Percentiles rank a stretch among this genome's conserved stretches.
Conservation (phyloP, 2,888 invertebrate genomes). For the Xestobium rufovillosum region DNA sequence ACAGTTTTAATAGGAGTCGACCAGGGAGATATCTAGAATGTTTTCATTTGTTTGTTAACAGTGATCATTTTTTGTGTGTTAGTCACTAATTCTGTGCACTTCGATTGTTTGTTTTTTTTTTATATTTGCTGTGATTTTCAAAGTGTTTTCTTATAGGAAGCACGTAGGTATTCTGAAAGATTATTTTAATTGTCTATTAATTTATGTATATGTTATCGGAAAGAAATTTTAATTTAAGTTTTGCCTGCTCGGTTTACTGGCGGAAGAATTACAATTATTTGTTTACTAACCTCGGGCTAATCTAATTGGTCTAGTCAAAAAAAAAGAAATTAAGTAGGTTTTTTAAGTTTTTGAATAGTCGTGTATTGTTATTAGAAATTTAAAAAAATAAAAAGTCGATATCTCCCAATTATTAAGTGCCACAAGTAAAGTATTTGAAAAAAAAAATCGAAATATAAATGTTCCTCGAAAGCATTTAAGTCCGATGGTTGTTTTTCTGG, state of each 20-base stretch:
- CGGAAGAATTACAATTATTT: slow-evolving; percentile 30
- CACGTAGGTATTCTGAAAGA: slow-evolving; percentile 36
- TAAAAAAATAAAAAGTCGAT: slow-evolving; percentile 34
- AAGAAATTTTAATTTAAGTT: slow-evolving; percentile 2
- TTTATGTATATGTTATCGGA: slow-evolving; percentile 18
- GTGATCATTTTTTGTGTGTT: slow-evolving; percentile 34
- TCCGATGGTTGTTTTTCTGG: slow-evolving; percentile 35
- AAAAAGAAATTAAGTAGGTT: slow-evolving; percentile 25
- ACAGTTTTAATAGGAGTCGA: slow-evolving; percentile 37
- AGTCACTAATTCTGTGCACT: slow-evolving; percentile 25
- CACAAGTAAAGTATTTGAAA: slow-evolving; percentile 36
- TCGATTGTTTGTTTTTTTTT: slow-evolving; percentile 33
- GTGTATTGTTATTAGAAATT: slow-evolving; percentile 18
- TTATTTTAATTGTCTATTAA: slow-evolving; percentile 22
- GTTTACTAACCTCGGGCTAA: slow-evolving; percentile 35
- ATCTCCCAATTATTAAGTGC: slow-evolving; percentile 44
- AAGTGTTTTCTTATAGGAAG: slow-evolving; percentile 18
- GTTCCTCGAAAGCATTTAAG: slow-evolving; percentile 48
- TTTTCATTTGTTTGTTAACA: slow-evolving; percentile 27
- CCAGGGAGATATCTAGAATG: slow-evolving; percentile 40
- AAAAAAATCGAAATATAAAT: slow-evolving; percentile 38
- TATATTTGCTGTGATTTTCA: slow-evolving; percentile 41
- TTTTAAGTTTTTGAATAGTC: slow-evolving; percentile 23
- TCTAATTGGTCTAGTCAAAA: slow-evolving; percentile 39
- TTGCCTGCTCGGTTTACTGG: slow-evolving; percentile 33